Base-by-base conservation (phyloP, 2,888 invertebrate genomes). In the Pocota personata region DNA sequence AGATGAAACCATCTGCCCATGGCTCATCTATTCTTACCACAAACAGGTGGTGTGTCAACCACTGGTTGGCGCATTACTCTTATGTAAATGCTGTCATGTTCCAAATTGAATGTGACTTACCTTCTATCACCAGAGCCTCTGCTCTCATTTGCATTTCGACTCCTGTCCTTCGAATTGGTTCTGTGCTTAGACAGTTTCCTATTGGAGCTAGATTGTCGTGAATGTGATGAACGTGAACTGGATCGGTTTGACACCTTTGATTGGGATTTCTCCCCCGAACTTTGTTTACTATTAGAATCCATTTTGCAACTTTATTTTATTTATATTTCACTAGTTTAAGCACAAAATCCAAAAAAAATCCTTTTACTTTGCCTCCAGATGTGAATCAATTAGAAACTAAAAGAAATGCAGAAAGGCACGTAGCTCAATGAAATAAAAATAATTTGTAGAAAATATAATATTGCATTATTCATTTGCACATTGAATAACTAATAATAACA, bases 201-300 rank as follows among this genome's bases (percentile, higher is more conserved):
- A 8, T 14, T 16, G 1, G n/a, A 0, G 16, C 5, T 69, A 3
- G 55, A 40, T 21, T 69, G 27, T 1, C 40, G 40, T 0, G 55
- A n/a, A 40, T 19, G 43, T n/a, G 69, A 30, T 5, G 27, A 21
- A 16, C 14, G 55, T 2, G 67, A 52, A 24, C 32, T 57, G 0
- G 32, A 6, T 2, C 57, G 21, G 8, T n/a, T 10, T 12, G 69
- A 14, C 1, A 4, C 0, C 14, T 57, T 50, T 0, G 69, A 21
- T 14, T 57, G 16, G 4, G 69, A 10, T 5, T 71, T 71, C 30
- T 46, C 40, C 30, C 30, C 10, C 2, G 57, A 57, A 24, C 46
- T 46, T 48, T 27, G 19, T 4, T 21, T 35, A 46, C 4, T 40
- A 46, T 30, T 71, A 58, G 57, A 32, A 35, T 71, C 71, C 71